Evolutionary conservation across 2,113 vertebrate species (phyloP).

Genomic region (Perognathus longimembris): DNA sequence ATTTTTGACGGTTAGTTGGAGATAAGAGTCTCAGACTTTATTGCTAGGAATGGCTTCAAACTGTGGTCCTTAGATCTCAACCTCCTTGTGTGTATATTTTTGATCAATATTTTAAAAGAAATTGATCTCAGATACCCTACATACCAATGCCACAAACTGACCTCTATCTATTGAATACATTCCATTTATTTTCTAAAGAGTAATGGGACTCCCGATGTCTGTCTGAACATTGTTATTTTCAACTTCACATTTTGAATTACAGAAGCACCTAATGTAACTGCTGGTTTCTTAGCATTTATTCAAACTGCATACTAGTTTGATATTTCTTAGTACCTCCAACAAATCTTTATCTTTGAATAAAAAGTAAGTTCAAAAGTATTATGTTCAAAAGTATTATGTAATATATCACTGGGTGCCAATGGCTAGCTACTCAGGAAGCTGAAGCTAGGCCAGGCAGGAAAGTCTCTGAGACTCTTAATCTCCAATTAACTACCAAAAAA

Average conservation of each 20-base stretch:
- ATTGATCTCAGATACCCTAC: conserved; percentile 30
- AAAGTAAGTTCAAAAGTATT: conserved; percentile 25
- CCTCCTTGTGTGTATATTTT: not conserved
- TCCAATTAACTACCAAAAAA: too few species aligned
- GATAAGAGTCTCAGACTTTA: too few species aligned
- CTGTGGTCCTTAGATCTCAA: too few species aligned
- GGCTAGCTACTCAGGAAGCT: too few species aligned
- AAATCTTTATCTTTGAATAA: conserved; percentile 33
- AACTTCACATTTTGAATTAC: conserved; percentile 25
- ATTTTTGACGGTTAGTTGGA: too few species aligned
- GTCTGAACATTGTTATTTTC: conserved; percentile 47
- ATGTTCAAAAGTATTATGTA: not conserved
- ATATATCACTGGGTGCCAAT: too few species aligned
- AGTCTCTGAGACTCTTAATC: too few species aligned
- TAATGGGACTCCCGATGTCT: conserved; percentile 12
- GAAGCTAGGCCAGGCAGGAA: too few species aligned
- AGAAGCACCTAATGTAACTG: not conserved
- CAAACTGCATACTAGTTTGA: not conserved
- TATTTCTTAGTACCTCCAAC: conserved; percentile 43
- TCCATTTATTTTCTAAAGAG: conserved; percentile 57
- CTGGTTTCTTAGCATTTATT: conserved; percentile 20
- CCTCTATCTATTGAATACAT: conserved; percentile 10
- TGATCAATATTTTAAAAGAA: conserved; percentile 36
- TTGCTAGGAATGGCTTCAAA: too few species aligned
- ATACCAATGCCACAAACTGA: not conserved